Evolutionary conservation across 2,797 vertebrate species (phyloP).

Genomic region (Champsocephalus esox): DNA sequence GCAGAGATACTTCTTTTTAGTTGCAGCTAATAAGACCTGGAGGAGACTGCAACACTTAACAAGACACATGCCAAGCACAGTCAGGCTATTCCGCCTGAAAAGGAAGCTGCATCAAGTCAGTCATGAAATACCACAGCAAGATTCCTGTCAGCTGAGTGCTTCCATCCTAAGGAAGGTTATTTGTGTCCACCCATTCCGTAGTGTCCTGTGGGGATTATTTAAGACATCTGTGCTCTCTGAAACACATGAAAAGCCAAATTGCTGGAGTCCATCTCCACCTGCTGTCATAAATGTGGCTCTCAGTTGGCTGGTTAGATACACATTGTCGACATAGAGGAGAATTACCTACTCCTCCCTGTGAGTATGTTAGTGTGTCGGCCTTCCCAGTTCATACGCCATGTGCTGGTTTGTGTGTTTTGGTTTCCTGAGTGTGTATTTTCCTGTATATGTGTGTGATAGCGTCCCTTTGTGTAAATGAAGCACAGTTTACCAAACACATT

Average conservation of each 20-base stretch:
- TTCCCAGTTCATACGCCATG: neutral
- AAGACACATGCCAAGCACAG: neutral
- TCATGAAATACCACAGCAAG: constrained; percentile 24
- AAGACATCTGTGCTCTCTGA: constrained; percentile 42
- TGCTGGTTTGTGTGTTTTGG: neutral
- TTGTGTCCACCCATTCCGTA: constrained; percentile 24
- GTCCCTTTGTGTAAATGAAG: constrained; percentile 1
- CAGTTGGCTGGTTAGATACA: constrained; percentile 16
- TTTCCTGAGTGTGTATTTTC: neutral
- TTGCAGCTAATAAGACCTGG: neutral
- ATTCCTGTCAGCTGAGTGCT: constrained; percentile 15
- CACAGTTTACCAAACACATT: constrained; percentile 10
- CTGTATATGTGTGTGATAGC: neutral
- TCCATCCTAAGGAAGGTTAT: constrained; percentile 23
- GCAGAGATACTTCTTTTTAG: constrained; percentile 3
- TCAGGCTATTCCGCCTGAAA: constrained; percentile 3
- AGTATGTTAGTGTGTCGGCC: constrained; percentile 1
- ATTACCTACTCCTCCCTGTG: constrained; percentile 2
- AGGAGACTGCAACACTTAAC: neutral
- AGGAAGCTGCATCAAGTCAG: constrained; percentile 12
- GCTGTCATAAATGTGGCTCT: constrained; percentile 32
- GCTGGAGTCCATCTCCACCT: constrained; percentile 31
- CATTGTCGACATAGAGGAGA: constrained; percentile 31
- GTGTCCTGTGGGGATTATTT: constrained; percentile 45
- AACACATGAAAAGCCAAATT: constrained; percentile 29